A percentile compares a stretch with the other conserved stretches of the same genome.
Conservation (phyloP, 2,797 vertebrate species). For the Etheostoma nigrum region DNA sequence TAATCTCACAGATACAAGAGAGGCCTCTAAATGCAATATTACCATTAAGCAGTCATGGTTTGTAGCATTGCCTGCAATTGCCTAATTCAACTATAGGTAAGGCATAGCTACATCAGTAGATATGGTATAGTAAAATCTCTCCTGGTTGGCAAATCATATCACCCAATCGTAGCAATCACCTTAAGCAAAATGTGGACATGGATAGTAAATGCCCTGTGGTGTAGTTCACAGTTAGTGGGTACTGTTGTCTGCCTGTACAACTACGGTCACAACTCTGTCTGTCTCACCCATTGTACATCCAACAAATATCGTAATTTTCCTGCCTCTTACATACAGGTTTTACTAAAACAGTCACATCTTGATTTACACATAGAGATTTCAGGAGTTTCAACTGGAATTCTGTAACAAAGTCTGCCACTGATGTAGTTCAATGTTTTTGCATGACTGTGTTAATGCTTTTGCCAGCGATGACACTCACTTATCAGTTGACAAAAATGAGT, state of each 20-base stretch:
- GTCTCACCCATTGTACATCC: background rate
- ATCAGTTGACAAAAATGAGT: too few relatives aligned
- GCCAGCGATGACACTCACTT: too few relatives aligned
- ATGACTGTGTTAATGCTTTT: background rate
- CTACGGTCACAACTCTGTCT: background rate
- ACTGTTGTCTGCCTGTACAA: background rate
- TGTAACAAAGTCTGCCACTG: conserved; percentile 29
- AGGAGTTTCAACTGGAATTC: conserved; percentile 1
- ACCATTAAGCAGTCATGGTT: background rate
- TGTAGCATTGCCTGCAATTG: background rate
- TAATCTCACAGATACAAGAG: background rate
- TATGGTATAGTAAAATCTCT: background rate
- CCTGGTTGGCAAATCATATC: background rate
- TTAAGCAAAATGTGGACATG: background rate
- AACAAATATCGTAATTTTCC: background rate
- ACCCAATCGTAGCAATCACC: background rate
- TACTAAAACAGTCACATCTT: conserved; percentile 20
- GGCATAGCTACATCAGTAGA: background rate
- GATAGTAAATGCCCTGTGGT: background rate
- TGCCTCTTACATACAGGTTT: conserved; percentile 15
- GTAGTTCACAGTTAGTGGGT: too few relatives aligned
- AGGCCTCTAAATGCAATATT: background rate
- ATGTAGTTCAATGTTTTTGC: conserved; percentile 1
- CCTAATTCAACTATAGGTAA: background rate
- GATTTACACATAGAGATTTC: background rate